Evolutionary conservation across 2,797 vertebrate genomes (phyloP).

Genomic region (Pterois miles): DNA sequence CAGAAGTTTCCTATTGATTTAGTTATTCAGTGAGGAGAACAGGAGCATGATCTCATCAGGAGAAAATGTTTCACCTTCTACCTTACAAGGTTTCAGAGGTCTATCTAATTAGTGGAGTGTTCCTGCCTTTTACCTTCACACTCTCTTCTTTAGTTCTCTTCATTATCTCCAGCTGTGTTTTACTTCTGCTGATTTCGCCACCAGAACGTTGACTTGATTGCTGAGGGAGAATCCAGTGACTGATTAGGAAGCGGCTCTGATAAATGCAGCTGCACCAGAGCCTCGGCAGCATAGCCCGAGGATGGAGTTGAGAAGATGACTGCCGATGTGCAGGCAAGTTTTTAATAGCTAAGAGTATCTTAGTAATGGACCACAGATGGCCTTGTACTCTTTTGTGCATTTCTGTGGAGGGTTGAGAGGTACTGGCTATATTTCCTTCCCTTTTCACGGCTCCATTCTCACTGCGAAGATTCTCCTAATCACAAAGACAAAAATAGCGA

Average conservation of each 20-base stretch:
- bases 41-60: not conserved
- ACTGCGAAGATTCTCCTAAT: slow-evolving; percentile 10
- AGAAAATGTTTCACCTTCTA: not conserved
- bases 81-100: not conserved
- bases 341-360: slow-evolving; percentile 36
- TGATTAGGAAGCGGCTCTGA: slow-evolving; percentile 45
- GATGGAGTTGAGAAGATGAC: slow-evolving; percentile 35
- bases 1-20: not conserved
- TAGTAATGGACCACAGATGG: slow-evolving; percentile 53
- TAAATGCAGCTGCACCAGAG: slow-evolving; percentile 40
- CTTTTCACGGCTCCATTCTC: slow-evolving; percentile 16
- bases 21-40: not conserved
- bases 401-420: slow-evolving; percentile 22
- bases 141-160: not conserved
- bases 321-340: slow-evolving; percentile 24
- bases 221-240: slow-evolving; percentile 18
- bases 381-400: slow-evolving; percentile 19
- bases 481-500: slow-evolving; percentile 2
- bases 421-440: slow-evolving; percentile 13
- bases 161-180: slow-evolving; percentile 24
- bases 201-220: slow-evolving; percentile 44
- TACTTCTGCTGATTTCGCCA: slow-evolving; percentile 39
- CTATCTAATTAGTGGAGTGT: not conserved
- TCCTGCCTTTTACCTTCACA: not conserved
- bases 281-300: slow-evolving; percentile 31